Conservation (phyloP, 2,797 vertebrate species). For the Harpia harpyja region DNA sequence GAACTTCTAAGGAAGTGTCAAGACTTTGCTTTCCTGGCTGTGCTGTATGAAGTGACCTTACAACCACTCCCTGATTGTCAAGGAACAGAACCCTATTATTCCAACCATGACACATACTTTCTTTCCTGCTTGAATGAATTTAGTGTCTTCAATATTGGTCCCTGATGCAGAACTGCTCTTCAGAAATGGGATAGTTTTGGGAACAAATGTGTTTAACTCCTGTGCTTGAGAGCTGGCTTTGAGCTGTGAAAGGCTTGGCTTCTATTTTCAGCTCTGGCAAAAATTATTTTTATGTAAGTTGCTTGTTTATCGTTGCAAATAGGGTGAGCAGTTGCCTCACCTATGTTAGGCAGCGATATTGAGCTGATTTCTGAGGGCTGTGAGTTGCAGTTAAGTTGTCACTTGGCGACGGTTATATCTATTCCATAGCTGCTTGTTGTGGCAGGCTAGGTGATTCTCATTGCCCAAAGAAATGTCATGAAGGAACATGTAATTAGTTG, state of each 20-base stretch:
- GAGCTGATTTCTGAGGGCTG: not conserved
- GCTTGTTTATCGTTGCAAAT: not conserved
- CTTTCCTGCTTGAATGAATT: not conserved
- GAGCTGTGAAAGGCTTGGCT: not conserved
- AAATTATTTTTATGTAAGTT: not conserved
- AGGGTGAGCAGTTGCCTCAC: not conserved
- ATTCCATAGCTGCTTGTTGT: not conserved
- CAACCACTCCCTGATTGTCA: not conserved
- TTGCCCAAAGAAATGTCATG: not conserved
- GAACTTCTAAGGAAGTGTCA: not conserved
- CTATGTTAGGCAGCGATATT: fast-evolving
- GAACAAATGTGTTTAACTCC: not conserved
- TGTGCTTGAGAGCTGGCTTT: not conserved
- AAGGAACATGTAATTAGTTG: not conserved
- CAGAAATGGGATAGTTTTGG: not conserved
- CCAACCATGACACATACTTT: not conserved
- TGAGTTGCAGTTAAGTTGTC: not conserved
- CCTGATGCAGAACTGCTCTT: not conserved
- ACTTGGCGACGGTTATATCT: not conserved
- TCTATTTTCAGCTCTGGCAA: not conserved
- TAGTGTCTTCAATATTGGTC: not conserved
- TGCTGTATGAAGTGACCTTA: not conserved
- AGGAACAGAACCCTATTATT: not conserved
- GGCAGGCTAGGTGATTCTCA: not conserved
- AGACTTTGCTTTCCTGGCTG: not conserved